These are phyloP conservation scores for Cydia splendana DNA, from an alignment of 1,140 invertebrate genomes.

Conservation along the genomic window DNA sequence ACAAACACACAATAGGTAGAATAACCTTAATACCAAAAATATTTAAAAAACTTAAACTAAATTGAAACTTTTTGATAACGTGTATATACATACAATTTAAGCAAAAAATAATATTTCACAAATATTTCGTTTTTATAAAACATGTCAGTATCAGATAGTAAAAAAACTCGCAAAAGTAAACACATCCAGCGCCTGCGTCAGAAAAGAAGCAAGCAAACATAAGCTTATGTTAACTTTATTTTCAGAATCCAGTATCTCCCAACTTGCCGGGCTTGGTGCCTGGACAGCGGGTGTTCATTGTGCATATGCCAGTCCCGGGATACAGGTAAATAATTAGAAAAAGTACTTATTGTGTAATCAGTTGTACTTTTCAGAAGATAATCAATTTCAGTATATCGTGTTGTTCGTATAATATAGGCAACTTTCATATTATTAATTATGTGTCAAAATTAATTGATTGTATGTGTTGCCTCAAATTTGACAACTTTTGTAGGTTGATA, in stretches of 20 bases:
- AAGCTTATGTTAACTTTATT: constrained; percentile 30
- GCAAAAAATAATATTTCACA: no score
- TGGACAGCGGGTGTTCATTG: constrained; percentile 76
- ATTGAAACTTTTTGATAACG: no score
- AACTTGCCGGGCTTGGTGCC: constrained; percentile 68
- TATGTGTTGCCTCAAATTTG: no score
- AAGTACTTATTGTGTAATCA: no score
- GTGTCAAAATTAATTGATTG: background rate
- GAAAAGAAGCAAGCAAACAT: background rate
- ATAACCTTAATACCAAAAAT: no score
- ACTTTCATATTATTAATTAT: no score
- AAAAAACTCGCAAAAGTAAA: background rate
- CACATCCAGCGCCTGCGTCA: background rate
- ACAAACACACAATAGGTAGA: no score
- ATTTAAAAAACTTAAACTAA: no score
- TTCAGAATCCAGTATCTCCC: constrained; percentile 63
- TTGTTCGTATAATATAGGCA: no score
- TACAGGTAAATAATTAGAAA: constrained; percentile 46
- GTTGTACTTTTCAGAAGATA: no score
- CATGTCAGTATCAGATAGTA: background rate
- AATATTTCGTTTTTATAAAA: background rate
- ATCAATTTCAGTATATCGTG: no score
- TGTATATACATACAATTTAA: background rate
- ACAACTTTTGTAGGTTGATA: no score
- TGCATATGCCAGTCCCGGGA: constrained; percentile 68